Base-by-base conservation (phyloP, 2,797 vertebrate genomes). In the Anguilla obscura region DNA sequence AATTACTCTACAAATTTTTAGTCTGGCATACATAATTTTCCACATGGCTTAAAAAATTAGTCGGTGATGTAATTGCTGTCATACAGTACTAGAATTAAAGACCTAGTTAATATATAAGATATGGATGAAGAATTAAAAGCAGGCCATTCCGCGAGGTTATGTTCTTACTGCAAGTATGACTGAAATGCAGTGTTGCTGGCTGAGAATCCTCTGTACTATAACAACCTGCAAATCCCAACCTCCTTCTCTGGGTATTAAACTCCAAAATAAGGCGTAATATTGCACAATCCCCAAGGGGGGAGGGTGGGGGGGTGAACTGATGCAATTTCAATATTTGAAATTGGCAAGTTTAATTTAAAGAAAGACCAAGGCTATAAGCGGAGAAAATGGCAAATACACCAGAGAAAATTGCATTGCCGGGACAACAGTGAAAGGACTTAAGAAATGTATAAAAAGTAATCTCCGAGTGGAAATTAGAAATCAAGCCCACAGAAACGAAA, bases 401-500 rank as follows among this genome's bases (percentile, higher is more conserved):
- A 95, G 96, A 98, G 97, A 97, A 98, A 98, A 99, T 98, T 98
- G 97, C 97, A 97, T 97, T 96, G 95, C 97, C 96, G 91, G 91
- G 94, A 95, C 89, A 87, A 96, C 97, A 97, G 96, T 96, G 96
- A 96, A 97, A 97, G 96, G 97, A 98, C 97, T 99, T 99, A 97
- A 98, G 97, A 97, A 98, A 99, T 98, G 97, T 97, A 98, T 98
- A 98, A 98, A 56, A 98, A 99, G 97, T 98, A 98, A 99, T 99
- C 98, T 99, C 96, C 96, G 97, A 96, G 97, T 98, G 97, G 97
- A 99, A 99, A 99, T 98, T 99, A 98, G 97, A 99, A 99, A 98
- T 98, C 98, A 98, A 98, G 97, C 97, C 74, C 96, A 96, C 95
- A 97, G 97, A 98, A 98, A 99, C 95, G 96, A 96, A 98, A 98